These are phyloP conservation scores for Onychorhynchus coronatus DNA, from an alignment of 2,113 vertebrate genomes.

Conservation along the genomic window DNA sequence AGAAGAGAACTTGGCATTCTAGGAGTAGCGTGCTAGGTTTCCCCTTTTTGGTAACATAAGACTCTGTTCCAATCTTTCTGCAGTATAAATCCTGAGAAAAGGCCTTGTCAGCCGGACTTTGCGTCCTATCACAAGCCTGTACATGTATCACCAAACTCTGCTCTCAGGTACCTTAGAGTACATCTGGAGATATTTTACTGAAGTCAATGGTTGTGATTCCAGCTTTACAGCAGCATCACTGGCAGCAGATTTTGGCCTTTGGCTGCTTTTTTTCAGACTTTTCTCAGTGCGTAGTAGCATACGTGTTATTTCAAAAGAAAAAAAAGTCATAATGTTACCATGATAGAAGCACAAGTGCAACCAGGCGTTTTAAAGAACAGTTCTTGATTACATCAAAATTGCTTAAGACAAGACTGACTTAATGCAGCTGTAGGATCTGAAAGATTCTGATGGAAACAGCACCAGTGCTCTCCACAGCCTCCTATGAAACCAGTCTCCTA, in stretches of 20 bases:
- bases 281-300: neutral
- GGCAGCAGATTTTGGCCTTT: neutral
- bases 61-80: neutral
- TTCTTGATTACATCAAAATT: slow-evolving; percentile 50
- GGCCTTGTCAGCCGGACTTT: neutral
- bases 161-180: neutral
- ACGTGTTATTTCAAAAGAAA: slow-evolving; percentile 18
- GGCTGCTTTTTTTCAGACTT: neutral
- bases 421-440: slow-evolving; percentile 15
- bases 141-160: neutral
- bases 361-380: slow-evolving; percentile 20
- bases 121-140: neutral
- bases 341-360: slow-evolving; percentile 34
- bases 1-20: neutral
- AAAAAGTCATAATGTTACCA: neutral
- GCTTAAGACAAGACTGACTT: slow-evolving; percentile 45
- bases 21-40: neutral
- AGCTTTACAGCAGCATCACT: neutral
- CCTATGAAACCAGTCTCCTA: neutral
- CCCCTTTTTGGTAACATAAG: neutral
- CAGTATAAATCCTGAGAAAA: neutral
- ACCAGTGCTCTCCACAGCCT: neutral
- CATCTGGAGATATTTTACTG: neutral
- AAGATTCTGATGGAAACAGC: slow-evolving; percentile 13
- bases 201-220: neutral